These are phyloP conservation scores for Coenobita brevimanus DNA, from an alignment of 1,140 invertebrate genomes.

Conservation along the genomic window DNA sequence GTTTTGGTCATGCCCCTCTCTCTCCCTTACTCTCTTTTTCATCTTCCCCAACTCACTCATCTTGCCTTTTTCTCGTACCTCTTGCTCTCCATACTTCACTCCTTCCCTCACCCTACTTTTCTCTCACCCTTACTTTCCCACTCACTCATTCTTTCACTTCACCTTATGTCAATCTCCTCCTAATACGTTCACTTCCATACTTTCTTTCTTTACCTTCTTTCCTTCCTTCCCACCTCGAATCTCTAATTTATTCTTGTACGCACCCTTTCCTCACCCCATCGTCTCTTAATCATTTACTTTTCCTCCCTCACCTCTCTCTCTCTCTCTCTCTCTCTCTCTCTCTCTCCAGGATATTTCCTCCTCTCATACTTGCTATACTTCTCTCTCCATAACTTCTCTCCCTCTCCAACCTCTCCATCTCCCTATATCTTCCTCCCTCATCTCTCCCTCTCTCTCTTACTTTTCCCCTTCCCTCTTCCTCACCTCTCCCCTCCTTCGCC, in stretches of 20 bases:
- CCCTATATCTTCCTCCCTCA: background rate
- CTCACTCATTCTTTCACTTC: background rate
- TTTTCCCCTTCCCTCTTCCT: background rate
- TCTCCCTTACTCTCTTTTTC: background rate
- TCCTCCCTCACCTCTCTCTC: slow-evolving; percentile 1
- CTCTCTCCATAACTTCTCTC: background rate
- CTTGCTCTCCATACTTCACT: background rate
- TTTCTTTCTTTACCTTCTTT: too few species aligned
- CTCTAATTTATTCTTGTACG: background rate
- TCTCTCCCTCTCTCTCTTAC: background rate
- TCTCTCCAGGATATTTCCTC: background rate
- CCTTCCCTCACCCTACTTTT: background rate
- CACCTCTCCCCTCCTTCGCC: background rate
- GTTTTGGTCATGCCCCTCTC: too few species aligned
- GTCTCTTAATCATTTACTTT: background rate
- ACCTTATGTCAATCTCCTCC: too few species aligned
- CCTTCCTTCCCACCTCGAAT: too few species aligned
- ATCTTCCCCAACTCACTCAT: background rate
- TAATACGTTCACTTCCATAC: too few species aligned
- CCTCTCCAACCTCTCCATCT: background rate
- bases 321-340: slow-evolving; percentile 40
- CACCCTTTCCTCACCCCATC: background rate
- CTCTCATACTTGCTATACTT: background rate
- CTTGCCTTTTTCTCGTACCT: background rate
- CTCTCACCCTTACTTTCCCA: background rate